phyloP scores from a whole-genome alignment of 2,888 invertebrate species.

The Eilema sororculum region DNA sequence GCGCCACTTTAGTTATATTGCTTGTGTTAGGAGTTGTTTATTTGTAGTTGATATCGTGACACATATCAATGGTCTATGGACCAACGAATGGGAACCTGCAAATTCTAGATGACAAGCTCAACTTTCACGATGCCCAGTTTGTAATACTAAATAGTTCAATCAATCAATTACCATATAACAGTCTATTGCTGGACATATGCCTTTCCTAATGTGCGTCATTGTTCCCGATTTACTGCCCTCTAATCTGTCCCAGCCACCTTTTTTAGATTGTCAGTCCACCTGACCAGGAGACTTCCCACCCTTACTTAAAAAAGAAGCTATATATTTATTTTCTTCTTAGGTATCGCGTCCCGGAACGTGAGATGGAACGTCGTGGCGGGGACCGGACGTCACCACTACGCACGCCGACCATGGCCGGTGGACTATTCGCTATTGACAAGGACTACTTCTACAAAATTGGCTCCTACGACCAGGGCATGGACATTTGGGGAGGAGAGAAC shows the following conservation, averaged over 20 bases:
- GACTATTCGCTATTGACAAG: conserved; percentile 97
- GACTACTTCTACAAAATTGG: conserved; percentile 99
- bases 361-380: conserved; percentile 96
- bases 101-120: not conserved
- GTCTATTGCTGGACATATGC: no score
- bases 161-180: no score
- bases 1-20: no score
- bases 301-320: no score
- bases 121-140: not conserved
- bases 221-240: no score
- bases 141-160: not conserved
- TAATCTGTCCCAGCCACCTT: no score
- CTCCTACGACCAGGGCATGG: conserved; percentile 99
- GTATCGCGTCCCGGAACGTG: conserved; percentile 99
- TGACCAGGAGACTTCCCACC: no score
- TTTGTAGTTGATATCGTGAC: no score
- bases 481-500: conserved; percentile 99
- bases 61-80: no score
- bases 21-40: no score
- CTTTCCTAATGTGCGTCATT: no score
- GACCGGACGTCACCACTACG: conserved; percentile 97
- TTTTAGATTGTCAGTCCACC: no score
- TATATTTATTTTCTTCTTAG: conserved; percentile 58
- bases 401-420: conserved; percentile 99
- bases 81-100: not conserved